Percentiles rank a stretch among this genome's conserved stretches.
Conservation (phyloP, 2,797 vertebrate species). For the Enteromius anoplus region DNA sequence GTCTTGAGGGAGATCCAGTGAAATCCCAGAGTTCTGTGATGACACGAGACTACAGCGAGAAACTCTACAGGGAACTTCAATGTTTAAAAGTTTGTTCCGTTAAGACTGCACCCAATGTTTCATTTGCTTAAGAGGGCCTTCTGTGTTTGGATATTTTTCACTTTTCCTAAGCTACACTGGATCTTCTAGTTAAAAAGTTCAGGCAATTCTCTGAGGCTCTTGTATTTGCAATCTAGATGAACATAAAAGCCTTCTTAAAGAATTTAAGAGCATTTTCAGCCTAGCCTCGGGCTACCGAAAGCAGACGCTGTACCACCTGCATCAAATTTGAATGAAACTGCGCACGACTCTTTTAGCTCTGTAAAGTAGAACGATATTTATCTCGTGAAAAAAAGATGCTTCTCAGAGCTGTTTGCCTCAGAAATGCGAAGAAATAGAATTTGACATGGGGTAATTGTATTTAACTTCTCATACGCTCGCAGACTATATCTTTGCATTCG, state of each 20-base stretch:
- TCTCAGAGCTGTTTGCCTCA: conserved; percentile 1
- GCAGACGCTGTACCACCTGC: conserved; percentile 72
- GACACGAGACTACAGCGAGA: neutral
- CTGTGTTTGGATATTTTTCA: conserved; percentile 61
- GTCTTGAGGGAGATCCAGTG: neutral
- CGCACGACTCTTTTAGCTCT: conserved; percentile 67
- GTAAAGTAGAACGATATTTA: conserved; percentile 69
- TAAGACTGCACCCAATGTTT: conserved; percentile 53
- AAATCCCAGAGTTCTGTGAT: conserved; percentile 18
- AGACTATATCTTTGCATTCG: conserved; percentile 45
- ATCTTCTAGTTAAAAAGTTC: conserved; percentile 58
- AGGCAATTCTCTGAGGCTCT: conserved; percentile 65
- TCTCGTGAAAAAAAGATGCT: conserved; percentile 1
- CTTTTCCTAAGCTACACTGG: conserved; percentile 43
- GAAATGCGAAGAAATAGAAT: conserved; percentile 54
- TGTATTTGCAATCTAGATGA: conserved; percentile 72
- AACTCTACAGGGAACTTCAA: conserved; percentile 14
- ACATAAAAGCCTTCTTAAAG: conserved; percentile 78
- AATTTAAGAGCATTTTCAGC: conserved; percentile 71
- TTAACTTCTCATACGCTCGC: conserved; percentile 73
- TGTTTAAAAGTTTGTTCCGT: neutral
- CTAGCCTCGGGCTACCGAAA: conserved; percentile 71
- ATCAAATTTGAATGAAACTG: conserved; percentile 79
- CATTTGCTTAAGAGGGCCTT: conserved; percentile 18
- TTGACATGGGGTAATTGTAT: conserved; percentile 77